Evolutionary conservation across 2,797 vertebrate species (phyloP).

Genomic region (Labeo calbasu): DNA sequence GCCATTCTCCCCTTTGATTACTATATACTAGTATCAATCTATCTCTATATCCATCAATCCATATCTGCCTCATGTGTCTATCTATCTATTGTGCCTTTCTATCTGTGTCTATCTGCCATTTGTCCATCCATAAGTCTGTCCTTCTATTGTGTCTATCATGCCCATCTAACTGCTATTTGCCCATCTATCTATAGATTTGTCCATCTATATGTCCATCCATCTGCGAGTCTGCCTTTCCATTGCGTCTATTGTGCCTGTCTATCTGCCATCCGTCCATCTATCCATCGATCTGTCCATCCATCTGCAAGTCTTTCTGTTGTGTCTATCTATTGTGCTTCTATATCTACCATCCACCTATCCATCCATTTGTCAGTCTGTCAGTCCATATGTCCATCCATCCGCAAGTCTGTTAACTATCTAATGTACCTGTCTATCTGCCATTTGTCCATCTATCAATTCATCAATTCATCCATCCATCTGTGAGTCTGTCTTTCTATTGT

Average conservation of each 20-base stretch:
- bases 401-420: too few species aligned
- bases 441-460: background rate
- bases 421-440: too few species aligned
- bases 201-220: background rate
- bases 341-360: background rate
- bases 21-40: background rate
- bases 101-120: background rate
- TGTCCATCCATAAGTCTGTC: background rate
- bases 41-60: background rate
- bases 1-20: slow-evolving; percentile 33
- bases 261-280: background rate
- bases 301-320: background rate
- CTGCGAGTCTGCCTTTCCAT: background rate
- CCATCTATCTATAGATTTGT: background rate
- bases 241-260: too few species aligned
- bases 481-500: background rate
- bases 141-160: background rate
- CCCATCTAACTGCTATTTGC: background rate
- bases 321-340: too few species aligned
- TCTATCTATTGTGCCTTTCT: background rate
- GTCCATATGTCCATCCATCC: background rate
- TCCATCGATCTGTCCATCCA: background rate
- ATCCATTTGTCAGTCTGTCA: background rate
- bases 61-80: too few species aligned
- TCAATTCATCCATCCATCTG: background rate